A percentile compares a stretch with the other conserved stretches of the same genome.
These are phyloP conservation scores for Phania funesta DNA, from an alignment of 2,888 invertebrate species.

Conservation along the genomic window DNA sequence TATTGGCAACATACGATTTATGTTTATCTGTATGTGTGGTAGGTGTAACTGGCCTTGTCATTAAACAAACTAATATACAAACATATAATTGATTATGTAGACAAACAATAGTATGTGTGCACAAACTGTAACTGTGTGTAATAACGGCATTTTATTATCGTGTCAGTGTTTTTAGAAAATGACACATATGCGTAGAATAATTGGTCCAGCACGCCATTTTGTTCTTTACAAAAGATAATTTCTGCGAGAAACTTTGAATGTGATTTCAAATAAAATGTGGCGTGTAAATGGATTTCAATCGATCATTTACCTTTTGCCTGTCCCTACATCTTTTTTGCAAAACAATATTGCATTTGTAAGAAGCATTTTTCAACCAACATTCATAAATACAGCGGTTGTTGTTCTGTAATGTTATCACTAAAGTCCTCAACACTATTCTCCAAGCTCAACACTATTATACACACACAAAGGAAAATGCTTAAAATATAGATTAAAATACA, in stretches of 20 bases:
- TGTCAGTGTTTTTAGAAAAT: too few species aligned
- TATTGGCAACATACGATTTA: constrained; percentile 34
- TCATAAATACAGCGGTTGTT: neutral
- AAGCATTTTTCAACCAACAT: neutral
- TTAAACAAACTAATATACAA: too few species aligned
- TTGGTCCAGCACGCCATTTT: too few species aligned
- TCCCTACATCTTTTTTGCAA: neutral
- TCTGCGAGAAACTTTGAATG: too few species aligned
- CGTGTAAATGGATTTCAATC: constrained; percentile 9
- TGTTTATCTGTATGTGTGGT: too few species aligned
- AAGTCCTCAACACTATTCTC: constrained; percentile 29
- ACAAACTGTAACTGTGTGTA: too few species aligned
- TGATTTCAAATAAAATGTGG: neutral
- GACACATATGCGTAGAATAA: too few species aligned
- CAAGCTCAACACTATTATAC: constrained; percentile 10
- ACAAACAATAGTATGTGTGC: too few species aligned
- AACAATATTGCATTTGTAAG: constrained; percentile 1
- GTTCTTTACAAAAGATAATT: too few species aligned
- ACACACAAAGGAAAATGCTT: constrained; percentile 23
- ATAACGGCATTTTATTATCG: too few species aligned
- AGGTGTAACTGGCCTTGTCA: too few species aligned
- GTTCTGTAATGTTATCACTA: neutral
- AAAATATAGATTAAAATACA: constrained; percentile 51
- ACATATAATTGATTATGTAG: too few species aligned
- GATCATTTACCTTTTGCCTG: constrained; percentile 13